These are phyloP conservation scores for Penaeus japonicus DNA, from an alignment of 1,140 invertebrate genomes.

Conservation along the genomic window DNA sequence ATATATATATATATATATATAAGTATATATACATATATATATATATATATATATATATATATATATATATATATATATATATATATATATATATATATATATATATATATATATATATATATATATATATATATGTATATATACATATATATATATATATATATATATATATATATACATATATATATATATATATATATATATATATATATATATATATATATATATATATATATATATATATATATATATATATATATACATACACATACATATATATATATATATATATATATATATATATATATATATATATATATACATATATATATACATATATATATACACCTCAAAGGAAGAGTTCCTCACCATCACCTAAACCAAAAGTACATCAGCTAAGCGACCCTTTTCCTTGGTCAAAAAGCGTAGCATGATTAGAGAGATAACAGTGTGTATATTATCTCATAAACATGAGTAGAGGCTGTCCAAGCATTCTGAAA, in stretches of 20 bases:
- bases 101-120: not conserved
- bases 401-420: too few relatives aligned
- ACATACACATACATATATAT: too few relatives aligned
- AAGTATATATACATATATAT: not conserved
- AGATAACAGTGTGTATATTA: too few relatives aligned
- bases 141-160: not conserved
- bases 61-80: slow-evolving; percentile 13
- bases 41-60: not conserved
- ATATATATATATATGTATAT: not conserved
- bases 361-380: too few relatives aligned
- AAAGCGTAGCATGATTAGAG: too few relatives aligned
- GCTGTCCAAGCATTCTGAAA: too few relatives aligned
- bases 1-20: not conserved
- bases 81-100: not conserved
- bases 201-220: slow-evolving; percentile 1
- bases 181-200: not conserved
- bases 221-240: slow-evolving; percentile 13
- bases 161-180: not conserved
- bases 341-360: not conserved
- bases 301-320: slow-evolving; percentile 13
- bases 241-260: not conserved
- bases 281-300: not conserved
- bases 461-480: too few relatives aligned
- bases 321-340: slow-evolving; percentile 13
- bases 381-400: too few relatives aligned